Evolutionary conservation across 2,888 invertebrate genomes (phyloP), one percentile per base, ranked within the genome.

Genomic region (Adelognathus sp.): DNA sequence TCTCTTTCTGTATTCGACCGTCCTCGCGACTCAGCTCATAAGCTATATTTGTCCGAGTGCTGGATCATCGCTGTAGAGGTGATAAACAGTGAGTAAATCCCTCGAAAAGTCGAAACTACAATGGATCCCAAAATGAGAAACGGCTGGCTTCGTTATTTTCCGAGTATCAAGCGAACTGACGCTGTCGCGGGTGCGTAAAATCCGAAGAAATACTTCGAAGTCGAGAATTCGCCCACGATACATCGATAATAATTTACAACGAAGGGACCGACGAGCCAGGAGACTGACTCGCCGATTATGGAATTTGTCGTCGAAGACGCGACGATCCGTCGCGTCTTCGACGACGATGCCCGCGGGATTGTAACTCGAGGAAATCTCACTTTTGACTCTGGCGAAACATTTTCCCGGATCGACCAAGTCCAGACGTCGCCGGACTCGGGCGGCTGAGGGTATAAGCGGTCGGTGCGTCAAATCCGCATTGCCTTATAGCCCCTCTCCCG

Each of bases 401-500:
- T 39, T 27, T n/a, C n/a, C 33, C 24, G 61, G 36, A 54, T 50
- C 70, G 54, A 66, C 58, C 66, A 67, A 63, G 71, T 71, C 85
- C 77, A 82, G 82, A 82, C 85, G 83, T 76, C 85, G 85, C 83
- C 85, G 74, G 33, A 33, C 81, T 76, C n/a, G 76, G 82, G 74
- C 77, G 70, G 76, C 58, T 61, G 64, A 79, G 21, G 52, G 74
- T 77, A 80, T 56, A 74, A 71, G 70, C 67, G 74, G 66, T 56
- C 73, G 21, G 50, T 33, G 21, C 64, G 66, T 61, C 58, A 67
- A 54, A 63, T 69, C 46, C 50, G 54, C 29, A 63, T 46, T 63
- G 77, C 56, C 9, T 24, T 54, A 36, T 36, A n/a, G n/a, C n/a
- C 21, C 50, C 60, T 52, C 44, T 27, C 16, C n/a, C 58, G 77